Conservation (phyloP, 1,140 invertebrate genomes). For the Cryptotermes secundus region DNA sequence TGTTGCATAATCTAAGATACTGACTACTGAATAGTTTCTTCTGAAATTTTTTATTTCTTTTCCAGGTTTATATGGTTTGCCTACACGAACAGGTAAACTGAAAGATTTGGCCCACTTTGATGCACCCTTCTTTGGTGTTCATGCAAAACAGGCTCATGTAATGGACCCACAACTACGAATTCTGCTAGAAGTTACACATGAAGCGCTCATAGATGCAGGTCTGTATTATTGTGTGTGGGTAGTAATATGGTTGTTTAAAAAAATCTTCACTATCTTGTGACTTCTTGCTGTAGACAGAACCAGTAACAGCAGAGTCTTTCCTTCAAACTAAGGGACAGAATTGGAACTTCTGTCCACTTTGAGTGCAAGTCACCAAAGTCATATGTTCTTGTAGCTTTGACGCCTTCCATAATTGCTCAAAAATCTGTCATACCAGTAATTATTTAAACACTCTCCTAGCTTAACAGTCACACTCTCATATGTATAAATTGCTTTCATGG, state of each 20-base stretch:
- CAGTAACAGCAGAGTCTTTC: too few relatives aligned
- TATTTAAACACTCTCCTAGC: too few relatives aligned
- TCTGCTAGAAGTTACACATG: constrained; percentile 89
- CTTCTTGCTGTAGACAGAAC: neutral
- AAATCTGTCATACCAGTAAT: too few relatives aligned
- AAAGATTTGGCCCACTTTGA: constrained; percentile 88
- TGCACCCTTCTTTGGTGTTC: constrained; percentile 91
- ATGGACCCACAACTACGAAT: constrained; percentile 96
- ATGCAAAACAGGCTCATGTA: constrained; percentile 87
- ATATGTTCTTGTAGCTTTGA: too few relatives aligned
- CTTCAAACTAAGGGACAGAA: too few relatives aligned
- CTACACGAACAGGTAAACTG: constrained; percentile 82
- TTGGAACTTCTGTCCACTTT: too few relatives aligned
- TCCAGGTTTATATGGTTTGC: constrained; percentile 73
- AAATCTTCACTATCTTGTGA: constrained; percentile 28
- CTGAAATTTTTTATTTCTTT: neutral
- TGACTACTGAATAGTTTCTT: too few relatives aligned
- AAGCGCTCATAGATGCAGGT: constrained; percentile 92
- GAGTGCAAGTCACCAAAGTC: too few relatives aligned
- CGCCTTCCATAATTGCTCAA: too few relatives aligned
- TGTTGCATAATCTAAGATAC: too few relatives aligned
- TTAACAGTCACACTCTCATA: too few relatives aligned
- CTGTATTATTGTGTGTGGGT: constrained; percentile 23
- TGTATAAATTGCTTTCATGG: too few relatives aligned
- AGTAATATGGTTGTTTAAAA: neutral